Conservation (phyloP, 2,888 invertebrate species). For the Tromatobia lineatoria region DNA sequence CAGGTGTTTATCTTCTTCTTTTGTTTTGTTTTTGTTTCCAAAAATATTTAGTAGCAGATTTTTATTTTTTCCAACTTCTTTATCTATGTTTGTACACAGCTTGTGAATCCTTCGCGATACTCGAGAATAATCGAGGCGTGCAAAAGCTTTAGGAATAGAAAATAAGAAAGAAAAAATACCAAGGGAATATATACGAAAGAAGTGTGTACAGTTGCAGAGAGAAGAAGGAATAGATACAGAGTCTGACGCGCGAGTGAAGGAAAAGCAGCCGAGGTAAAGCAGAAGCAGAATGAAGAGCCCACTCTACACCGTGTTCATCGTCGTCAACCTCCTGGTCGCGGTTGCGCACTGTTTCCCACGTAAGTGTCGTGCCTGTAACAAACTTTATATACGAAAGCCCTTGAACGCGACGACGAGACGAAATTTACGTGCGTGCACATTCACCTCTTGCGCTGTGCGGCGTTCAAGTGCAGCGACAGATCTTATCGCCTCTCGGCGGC, state of each 20-base stretch:
- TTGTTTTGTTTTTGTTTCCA: neutral
- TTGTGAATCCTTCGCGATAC: constrained; percentile 11
- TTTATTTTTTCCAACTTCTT: neutral
- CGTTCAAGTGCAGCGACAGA: constrained; percentile 10
- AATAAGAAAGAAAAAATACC: constrained; percentile 22
- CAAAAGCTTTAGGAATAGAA: constrained; percentile 1
- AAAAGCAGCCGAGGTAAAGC: constrained; percentile 58
- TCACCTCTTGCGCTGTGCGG: neutral
- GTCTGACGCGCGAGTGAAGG: constrained; percentile 51
- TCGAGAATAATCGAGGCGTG: constrained; percentile 55
- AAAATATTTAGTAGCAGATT: neutral
- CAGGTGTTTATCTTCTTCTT: neutral
- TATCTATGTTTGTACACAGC: neutral
- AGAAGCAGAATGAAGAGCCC: constrained; percentile 70
- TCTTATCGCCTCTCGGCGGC: neutral
- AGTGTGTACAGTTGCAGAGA: constrained; percentile 47
- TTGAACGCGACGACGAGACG: neutral
- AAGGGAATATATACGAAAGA: neutral
- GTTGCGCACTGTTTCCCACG: constrained; percentile 78
- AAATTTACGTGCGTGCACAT: constrained; percentile 36
- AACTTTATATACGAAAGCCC: neutral
- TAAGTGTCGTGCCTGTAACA: constrained; percentile 73
- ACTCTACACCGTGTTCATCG: constrained; percentile 72
- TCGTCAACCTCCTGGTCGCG: constrained; percentile 76
- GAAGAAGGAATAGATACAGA: constrained; percentile 22